Percentiles rank a stretch among this genome's conserved stretches.
Conservation (phyloP, 2,888 invertebrate species). For the Agriopis leucophaearia region DNA sequence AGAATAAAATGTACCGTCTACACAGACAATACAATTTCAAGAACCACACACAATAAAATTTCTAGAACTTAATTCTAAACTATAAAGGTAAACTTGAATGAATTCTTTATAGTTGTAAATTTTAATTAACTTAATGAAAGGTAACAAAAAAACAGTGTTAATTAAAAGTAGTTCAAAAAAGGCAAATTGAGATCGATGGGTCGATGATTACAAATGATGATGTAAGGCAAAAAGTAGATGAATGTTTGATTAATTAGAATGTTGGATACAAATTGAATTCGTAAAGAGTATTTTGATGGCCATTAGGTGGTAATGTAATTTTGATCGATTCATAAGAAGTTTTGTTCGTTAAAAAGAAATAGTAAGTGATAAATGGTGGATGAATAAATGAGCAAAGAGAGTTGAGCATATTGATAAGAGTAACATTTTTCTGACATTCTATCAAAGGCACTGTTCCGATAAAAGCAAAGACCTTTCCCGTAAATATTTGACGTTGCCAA, state of each 20-base stretch:
- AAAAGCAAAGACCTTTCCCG: too few relatives aligned
- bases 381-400: too few relatives aligned
- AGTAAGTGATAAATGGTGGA: too few relatives aligned
- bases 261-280: slow-evolving; percentile 9
- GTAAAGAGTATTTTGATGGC: background rate
- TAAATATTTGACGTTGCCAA: too few relatives aligned
- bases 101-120: slow-evolving; percentile 15
- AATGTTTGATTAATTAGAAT: slow-evolving; percentile 29
- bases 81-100: slow-evolving; percentile 13
- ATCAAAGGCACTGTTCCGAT: too few relatives aligned
- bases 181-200: slow-evolving; percentile 29
- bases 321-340: background rate
- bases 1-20: background rate
- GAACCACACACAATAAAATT: slow-evolving; percentile 1
- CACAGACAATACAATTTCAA: slow-evolving; percentile 8
- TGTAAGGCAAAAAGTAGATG: slow-evolving; percentile 26
- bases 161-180: slow-evolving; percentile 33
- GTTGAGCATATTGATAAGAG: too few relatives aligned
- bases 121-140: slow-evolving; percentile 33
- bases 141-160: slow-evolving; percentile 23
- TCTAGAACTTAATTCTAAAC: slow-evolving; percentile 6
- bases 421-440: too few relatives aligned
- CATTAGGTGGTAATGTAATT: background rate
- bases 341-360: too few relatives aligned
- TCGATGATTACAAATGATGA: slow-evolving; percentile 25